phyloP scores from a whole-genome alignment of 2,797 vertebrate species.

The Anguilla obscura region DNA sequence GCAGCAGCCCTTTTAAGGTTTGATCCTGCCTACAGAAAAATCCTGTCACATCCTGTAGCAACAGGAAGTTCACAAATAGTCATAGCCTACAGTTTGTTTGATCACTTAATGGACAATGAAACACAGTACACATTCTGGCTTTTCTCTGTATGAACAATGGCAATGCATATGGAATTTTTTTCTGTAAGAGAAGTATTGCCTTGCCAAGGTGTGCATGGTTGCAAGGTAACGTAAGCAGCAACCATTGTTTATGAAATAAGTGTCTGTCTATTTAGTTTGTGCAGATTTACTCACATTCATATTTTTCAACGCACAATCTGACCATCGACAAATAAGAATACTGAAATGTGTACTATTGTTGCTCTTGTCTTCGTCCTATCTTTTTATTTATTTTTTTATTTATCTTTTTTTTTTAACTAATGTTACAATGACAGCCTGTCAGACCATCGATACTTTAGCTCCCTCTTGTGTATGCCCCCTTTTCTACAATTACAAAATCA shows the following conservation, averaged over 20 bases:
- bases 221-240: not conserved
- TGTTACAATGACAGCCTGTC: not conserved
- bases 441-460: not conserved
- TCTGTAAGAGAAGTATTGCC: not conserved
- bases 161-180: not conserved
- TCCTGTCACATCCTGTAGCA: not conserved
- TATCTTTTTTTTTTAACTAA: not conserved
- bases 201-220: not conserved
- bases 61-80: not conserved
- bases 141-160: not conserved
- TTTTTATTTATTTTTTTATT: not conserved
- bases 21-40: not conserved
- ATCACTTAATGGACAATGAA: not conserved
- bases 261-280: not conserved
- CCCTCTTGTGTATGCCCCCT: slow-evolving; percentile 15
- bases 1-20: not conserved
- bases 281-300: not conserved
- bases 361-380: not conserved
- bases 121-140: not conserved
- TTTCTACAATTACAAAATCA: not conserved
- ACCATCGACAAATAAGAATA: not conserved
- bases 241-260: not conserved
- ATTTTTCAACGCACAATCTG: not conserved
- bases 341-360: not conserved
- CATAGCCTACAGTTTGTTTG: not conserved